phyloP scores from a whole-genome alignment of 2,113 vertebrate genomes.

The Chamaetylas fuelleborni region DNA sequence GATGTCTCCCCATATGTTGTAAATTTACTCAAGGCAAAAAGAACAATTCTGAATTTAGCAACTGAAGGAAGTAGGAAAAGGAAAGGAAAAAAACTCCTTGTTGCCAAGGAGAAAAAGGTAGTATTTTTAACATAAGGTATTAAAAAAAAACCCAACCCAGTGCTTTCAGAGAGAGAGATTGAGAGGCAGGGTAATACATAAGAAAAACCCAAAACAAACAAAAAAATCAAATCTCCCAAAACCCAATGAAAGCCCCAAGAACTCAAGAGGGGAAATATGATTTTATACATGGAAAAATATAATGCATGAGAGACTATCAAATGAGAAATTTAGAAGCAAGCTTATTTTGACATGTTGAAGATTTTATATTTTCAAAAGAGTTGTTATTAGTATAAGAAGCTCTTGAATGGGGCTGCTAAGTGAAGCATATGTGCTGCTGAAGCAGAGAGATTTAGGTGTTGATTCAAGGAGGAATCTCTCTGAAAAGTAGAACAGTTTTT shows the following conservation, averaged over 20 bases:
- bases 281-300: not conserved
- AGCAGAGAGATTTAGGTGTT: not conserved
- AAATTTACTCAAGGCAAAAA: not conserved
- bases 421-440: not conserved
- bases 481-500: not conserved
- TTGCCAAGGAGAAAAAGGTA: not conserved
- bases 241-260: not conserved
- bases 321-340: not conserved
- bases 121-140: not conserved
- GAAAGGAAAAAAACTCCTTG: no score
- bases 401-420: not conserved
- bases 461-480: not conserved
- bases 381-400: not conserved
- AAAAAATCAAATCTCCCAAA: not conserved
- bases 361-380: not conserved
- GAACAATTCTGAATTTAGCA: not conserved
- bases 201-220: not conserved
- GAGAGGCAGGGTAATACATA: not conserved
- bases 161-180: not conserved
- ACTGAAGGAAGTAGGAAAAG: not conserved
- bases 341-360: not conserved
- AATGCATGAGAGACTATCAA: not conserved
- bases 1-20: not conserved
- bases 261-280: not conserved
- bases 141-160: not conserved